Conservation (phyloP, 2,888 invertebrate species). For the Ichneumoninae sp. region DNA sequence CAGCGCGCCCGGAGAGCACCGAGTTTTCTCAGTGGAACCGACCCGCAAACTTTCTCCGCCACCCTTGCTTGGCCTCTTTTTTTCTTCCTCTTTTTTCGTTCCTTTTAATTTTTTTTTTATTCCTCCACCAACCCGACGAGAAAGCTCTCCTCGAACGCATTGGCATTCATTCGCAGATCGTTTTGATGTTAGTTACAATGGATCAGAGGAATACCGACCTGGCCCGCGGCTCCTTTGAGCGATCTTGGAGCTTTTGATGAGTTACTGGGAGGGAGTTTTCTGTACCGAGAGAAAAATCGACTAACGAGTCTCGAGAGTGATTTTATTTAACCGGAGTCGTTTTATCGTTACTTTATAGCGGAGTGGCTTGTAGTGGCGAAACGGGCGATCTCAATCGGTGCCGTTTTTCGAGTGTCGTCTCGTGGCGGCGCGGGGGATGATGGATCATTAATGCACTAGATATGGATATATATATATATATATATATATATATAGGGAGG, state of each 20-base stretch:
- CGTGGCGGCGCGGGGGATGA: not conserved
- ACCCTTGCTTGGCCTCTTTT: constrained; percentile 65
- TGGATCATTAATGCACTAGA: constrained; percentile 2
- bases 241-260: constrained; percentile 41
- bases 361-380: constrained; percentile 7
- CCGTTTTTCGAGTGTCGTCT: constrained; percentile 18
- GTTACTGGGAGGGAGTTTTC: constrained; percentile 21
- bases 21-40: constrained; percentile 52
- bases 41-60: constrained; percentile 42
- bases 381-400: constrained; percentile 4
- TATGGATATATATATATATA: not conserved
- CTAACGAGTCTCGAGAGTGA: constrained; percentile 53
- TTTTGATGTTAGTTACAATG: constrained; percentile 78
- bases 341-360: constrained; percentile 13
- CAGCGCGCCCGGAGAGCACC: constrained; percentile 46
- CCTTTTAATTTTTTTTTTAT: constrained; percentile 39
- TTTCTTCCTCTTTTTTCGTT: constrained; percentile 46
- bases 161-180: constrained; percentile 65
- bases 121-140: constrained; percentile 52
- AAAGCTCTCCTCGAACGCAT: constrained; percentile 63
- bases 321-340: constrained; percentile 33
- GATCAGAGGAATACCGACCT: constrained; percentile 68
- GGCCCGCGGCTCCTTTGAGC: constrained; percentile 35
- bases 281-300: constrained; percentile 9
- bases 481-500: not conserved